phyloP scores from a whole-genome alignment of 2,888 invertebrate species.

The Phlogophora meticulosa region DNA sequence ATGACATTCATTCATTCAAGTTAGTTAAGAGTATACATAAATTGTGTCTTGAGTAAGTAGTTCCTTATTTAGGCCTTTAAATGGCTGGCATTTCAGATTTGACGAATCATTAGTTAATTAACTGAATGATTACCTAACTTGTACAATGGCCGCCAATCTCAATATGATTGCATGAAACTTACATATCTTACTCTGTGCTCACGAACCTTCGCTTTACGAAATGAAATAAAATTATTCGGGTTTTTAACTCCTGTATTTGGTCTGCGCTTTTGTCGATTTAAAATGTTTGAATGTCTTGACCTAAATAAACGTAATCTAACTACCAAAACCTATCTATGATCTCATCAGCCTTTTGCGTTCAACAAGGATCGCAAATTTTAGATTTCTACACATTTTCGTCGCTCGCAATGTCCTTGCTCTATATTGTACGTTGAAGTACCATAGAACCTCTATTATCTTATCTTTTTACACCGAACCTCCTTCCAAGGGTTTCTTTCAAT shows the following conservation, averaged over 20 bases:
- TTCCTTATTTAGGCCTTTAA: not conserved
- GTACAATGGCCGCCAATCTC: conserved; percentile 37
- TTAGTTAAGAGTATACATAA: not conserved
- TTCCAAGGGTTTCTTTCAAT: conserved; percentile 29
- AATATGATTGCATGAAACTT: conserved; percentile 29
- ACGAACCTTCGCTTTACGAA: conserved; percentile 27
- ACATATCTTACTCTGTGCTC: conserved; percentile 37
- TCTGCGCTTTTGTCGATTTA: not conserved
- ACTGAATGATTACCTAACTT: conserved; percentile 26
- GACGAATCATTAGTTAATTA: conserved; percentile 12
- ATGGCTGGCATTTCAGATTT: conserved; percentile 12
- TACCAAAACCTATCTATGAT: conserved; percentile 6
- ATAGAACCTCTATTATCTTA: conserved; percentile 43
- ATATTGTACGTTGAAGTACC: conserved; percentile 32
- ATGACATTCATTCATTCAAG: conserved; percentile 21
- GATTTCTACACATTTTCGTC: conserved; percentile 14
- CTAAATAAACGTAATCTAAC: conserved; percentile 15
- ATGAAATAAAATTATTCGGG: conserved; percentile 19
- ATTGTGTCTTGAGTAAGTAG: not conserved
- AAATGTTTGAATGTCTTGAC: conserved; percentile 12
- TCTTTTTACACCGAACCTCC: conserved; percentile 38
- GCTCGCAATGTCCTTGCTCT: conserved; percentile 14
- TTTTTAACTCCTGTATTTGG: not conserved
- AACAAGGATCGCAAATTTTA: conserved; percentile 13
- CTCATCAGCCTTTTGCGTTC: conserved; percentile 22